Evolutionary conservation across 2,113 vertebrate genomes (phyloP).

Genomic region (Eulacestoma nigropectus): DNA sequence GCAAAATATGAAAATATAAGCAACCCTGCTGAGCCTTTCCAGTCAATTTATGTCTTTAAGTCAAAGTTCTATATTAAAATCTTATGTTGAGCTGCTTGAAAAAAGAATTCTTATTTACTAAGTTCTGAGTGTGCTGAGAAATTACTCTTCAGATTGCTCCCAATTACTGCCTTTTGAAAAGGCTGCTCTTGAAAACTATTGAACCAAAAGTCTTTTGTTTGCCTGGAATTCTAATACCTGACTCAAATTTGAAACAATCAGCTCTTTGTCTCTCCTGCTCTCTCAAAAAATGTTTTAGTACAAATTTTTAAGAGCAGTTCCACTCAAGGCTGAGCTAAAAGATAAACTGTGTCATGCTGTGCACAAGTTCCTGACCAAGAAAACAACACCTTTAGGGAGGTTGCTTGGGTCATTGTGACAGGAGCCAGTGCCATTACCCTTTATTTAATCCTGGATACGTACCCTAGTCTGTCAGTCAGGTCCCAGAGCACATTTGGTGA

Average conservation of each 20-base stretch:
- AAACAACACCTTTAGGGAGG: not conserved
- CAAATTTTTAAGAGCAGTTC: not conserved
- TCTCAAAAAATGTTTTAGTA: not conserved
- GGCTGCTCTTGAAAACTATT: constrained; percentile 29
- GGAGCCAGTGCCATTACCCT: not conserved
- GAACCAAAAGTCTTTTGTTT: constrained; percentile 42
- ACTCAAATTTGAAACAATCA: constrained; percentile 16
- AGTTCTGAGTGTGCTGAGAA: constrained; percentile 13
- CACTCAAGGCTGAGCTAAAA: not conserved
- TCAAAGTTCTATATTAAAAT: not conserved
- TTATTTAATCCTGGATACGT: not conserved
- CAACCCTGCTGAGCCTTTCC: not conserved
- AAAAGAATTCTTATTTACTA: not conserved
- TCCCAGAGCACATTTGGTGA: constrained; percentile 89
- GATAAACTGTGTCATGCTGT: not conserved
- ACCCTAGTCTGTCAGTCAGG: constrained; percentile 92
- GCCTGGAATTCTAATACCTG: not conserved
- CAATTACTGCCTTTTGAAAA: constrained; percentile 50
- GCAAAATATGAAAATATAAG: constrained; percentile 27
- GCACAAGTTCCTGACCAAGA: not conserved
- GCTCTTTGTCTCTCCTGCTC: not conserved
- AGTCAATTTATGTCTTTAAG: not conserved
- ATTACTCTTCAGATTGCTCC: constrained; percentile 45
- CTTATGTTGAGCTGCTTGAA: not conserved
- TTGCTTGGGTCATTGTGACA: not conserved